A percentile compares a stretch with the other conserved stretches of the same genome.
Evolutionary conservation across 1,140 invertebrate species (phyloP).

Genomic region (Ylistrum balloti): DNA sequence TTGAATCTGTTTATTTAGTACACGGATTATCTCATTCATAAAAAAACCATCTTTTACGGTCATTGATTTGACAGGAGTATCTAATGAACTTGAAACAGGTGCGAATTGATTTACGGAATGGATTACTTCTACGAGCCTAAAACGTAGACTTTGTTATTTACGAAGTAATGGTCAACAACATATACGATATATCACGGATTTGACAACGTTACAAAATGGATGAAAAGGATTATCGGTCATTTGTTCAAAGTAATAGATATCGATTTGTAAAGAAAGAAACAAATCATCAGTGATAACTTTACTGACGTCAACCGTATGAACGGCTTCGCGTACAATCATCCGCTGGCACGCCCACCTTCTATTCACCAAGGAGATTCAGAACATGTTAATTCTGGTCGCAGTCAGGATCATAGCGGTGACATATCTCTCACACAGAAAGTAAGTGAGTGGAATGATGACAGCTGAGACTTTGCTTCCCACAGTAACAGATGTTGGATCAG

Average conservation of each 20-base stretch:
- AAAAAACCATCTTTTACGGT: not conserved
- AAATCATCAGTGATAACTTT: not conserved
- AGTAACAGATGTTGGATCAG: not conserved
- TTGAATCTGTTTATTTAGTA: not conserved
- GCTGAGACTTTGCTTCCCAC: not conserved
- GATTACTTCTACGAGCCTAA: too few species aligned
- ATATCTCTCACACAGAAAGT: not conserved
- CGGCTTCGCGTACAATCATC: not conserved
- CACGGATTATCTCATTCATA: not conserved
- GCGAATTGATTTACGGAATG: not conserved
- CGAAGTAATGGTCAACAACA: not conserved
- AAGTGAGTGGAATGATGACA: not conserved
- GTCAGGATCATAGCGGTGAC: not conserved
- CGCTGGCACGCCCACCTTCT: not conserved
- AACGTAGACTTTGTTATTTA: not conserved
- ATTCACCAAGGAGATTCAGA: not conserved
- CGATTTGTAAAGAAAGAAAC: not conserved
- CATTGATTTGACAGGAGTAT: not conserved
- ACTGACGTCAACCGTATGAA: not conserved
- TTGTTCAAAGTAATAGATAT: not conserved
- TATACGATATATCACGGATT: too few species aligned
- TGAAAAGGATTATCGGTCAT: not conserved
- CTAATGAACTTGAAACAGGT: not conserved
- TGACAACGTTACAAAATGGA: too few species aligned
- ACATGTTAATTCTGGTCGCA: not conserved